Evolutionary conservation across 2,888 invertebrate genomes (phyloP), one percentile per base, ranked within the genome.

Genomic region (Idaea aversata): DNA sequence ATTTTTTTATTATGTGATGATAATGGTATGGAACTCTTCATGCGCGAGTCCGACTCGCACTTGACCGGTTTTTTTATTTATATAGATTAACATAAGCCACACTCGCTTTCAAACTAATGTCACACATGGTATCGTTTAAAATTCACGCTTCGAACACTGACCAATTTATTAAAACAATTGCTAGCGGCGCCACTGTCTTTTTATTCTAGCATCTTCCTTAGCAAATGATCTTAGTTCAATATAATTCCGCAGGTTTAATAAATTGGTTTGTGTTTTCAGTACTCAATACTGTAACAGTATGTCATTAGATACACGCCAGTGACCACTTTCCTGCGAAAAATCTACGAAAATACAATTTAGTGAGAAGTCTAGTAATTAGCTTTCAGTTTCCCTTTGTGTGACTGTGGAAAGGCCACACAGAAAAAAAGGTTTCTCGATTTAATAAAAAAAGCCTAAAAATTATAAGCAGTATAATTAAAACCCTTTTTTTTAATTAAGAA

Each of bases 271-370:
- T 47, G 47, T 47, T 13, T 47, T 47, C 47, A 13, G 7, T 47
- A 47, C 13, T 47, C 7, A 10, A 13, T 47, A 0, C 13, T 13
- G 47, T 47, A 2, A 47, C 47, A 47, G 47, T 47, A 62, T 3
- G 65, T 72, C 59, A 79, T 80, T 77, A 80, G 75, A 70, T 64
- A 74, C 72, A 73, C 69, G 66, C 68, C 69, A 63, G 63, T 72
- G 71, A 61, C 13, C 75, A 67, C 78, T 59, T 59, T 59, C 59
- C 3, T 6, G 7, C 6, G 59, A 59, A 59, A 25, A 16, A 59
- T 47, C 7, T 13, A 47, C 47, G 47, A 59, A 59, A 59, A 16
- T 15, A 58, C 58, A 15, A 15, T 59, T 16, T 59, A 16, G 58
- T 59, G 13, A 15, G 16, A 4, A 59, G 15, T 59, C 7, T 16